Conservation (phyloP, 2,888 invertebrate species). For the Philopedon plagiatum region DNA sequence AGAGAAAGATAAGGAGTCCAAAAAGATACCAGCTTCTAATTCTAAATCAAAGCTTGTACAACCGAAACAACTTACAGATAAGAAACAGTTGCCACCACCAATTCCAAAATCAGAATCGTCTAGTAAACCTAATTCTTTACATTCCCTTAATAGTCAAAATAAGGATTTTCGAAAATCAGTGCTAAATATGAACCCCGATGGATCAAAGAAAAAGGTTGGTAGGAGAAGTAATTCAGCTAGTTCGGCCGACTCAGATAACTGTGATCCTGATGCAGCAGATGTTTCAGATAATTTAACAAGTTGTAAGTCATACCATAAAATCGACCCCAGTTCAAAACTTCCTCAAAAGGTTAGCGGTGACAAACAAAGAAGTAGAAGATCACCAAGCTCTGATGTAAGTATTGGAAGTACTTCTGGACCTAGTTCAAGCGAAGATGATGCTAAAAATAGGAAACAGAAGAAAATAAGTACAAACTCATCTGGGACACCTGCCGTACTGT, state of each 20-base stretch:
- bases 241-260: slow-evolving; percentile 67
- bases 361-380: slow-evolving; percentile 61
- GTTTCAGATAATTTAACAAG: slow-evolving; percentile 64
- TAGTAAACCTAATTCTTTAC: slow-evolving; percentile 61
- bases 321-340: slow-evolving; percentile 58
- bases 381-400: slow-evolving; percentile 68
- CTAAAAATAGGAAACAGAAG: slow-evolving; percentile 57
- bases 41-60: slow-evolving; percentile 58
- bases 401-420: slow-evolving; percentile 59
- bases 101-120: slow-evolving; percentile 68
- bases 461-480: slow-evolving; percentile 67
- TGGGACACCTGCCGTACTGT: slow-evolving; percentile 70
- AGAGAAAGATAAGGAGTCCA: slow-evolving; percentile 55
- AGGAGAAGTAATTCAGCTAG: slow-evolving; percentile 69
- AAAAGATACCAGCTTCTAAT: slow-evolving; percentile 57
- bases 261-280: slow-evolving; percentile 68
- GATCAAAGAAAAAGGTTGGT: slow-evolving; percentile 65
- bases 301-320: slow-evolving; percentile 62
- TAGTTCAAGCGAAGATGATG: slow-evolving; percentile 66
- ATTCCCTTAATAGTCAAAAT: slow-evolving; percentile 71
- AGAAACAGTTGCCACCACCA: slow-evolving; percentile 67
- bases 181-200: slow-evolving; percentile 75
- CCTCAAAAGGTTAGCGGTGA: slow-evolving; percentile 60
- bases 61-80: slow-evolving; percentile 58
- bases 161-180: slow-evolving; percentile 84